A percentile compares a stretch with the other conserved stretches of the same genome.
These are phyloP conservation scores for Tachina lurida DNA, from an alignment of 2,888 invertebrate species.

Conservation along the genomic window DNA sequence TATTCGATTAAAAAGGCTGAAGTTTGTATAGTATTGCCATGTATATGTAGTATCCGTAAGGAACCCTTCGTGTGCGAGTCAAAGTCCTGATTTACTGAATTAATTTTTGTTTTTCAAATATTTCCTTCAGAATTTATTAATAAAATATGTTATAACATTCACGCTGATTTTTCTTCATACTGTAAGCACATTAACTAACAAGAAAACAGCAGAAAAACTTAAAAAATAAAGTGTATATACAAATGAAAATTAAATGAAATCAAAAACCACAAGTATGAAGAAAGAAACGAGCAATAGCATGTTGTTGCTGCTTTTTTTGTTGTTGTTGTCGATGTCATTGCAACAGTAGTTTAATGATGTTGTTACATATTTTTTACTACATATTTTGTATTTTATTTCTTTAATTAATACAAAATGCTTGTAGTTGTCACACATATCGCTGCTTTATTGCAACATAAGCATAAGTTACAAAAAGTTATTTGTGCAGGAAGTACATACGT, in stretches of 20 bases:
- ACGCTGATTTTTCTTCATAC: neutral
- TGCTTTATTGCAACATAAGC: too few species aligned
- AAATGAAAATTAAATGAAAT: constrained; percentile 28
- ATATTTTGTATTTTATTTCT: constrained; percentile 57
- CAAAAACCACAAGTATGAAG: constrained; percentile 14
- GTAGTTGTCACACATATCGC: neutral
- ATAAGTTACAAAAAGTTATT: too few species aligned
- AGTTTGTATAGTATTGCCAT: too few species aligned
- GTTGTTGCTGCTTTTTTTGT: constrained; percentile 2
- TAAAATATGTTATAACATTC: too few species aligned
- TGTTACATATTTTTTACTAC: constrained; percentile 42
- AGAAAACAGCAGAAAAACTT: constrained; percentile 19
- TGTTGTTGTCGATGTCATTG: constrained; percentile 34
- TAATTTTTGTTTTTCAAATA: too few species aligned
- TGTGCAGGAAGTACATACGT: too few species aligned
- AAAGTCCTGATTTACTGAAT: too few species aligned
- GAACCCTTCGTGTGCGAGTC: too few species aligned
- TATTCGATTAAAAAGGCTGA: too few species aligned
- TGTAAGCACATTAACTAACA: constrained; percentile 16
- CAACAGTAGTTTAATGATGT: constrained; percentile 57
- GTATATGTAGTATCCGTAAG: too few species aligned
- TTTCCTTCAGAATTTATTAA: too few species aligned
- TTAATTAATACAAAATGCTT: constrained; percentile 59
- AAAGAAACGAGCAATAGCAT: constrained; percentile 30
- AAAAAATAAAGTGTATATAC: constrained; percentile 11